These are phyloP conservation scores for Amyelois transitella DNA, from an alignment of 1,140 invertebrate species.

Conservation along the genomic window DNA sequence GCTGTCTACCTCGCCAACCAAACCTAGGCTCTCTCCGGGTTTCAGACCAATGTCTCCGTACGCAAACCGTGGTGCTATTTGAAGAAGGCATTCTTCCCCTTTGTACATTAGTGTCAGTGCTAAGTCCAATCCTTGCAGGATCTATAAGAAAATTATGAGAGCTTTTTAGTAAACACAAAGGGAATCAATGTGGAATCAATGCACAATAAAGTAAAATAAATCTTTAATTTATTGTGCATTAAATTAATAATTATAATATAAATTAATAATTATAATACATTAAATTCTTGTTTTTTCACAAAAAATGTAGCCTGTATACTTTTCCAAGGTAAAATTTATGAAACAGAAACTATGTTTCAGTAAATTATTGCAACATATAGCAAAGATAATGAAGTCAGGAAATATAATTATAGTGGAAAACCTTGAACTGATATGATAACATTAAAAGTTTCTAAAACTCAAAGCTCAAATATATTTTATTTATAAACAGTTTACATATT, in stretches of 20 bases:
- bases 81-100: conserved; percentile 82
- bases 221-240: neutral
- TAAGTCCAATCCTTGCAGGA: conserved; percentile 88
- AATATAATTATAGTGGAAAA: neutral
- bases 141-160: conserved; percentile 64
- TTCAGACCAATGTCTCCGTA: conserved; percentile 81
- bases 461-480: neutral
- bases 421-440: neutral
- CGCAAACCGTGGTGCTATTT: conserved; percentile 83
- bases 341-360: too few species aligned
- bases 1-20: conserved; percentile 78
- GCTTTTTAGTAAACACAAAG: too few species aligned
- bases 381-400: neutral
- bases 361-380: neutral
- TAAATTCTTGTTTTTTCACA: too few species aligned
- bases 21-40: conserved; percentile 81
- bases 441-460: neutral
- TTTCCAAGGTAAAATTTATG: too few species aligned
- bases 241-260: too few species aligned
- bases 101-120: conserved; percentile 88
- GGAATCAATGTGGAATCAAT: neutral
- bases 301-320: too few species aligned
- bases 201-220: neutral
- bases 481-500: neutral
- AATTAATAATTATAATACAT: too few species aligned